Evolutionary conservation across 2,797 vertebrate genomes (phyloP).

Genomic region (Botia kubotai): DNA sequence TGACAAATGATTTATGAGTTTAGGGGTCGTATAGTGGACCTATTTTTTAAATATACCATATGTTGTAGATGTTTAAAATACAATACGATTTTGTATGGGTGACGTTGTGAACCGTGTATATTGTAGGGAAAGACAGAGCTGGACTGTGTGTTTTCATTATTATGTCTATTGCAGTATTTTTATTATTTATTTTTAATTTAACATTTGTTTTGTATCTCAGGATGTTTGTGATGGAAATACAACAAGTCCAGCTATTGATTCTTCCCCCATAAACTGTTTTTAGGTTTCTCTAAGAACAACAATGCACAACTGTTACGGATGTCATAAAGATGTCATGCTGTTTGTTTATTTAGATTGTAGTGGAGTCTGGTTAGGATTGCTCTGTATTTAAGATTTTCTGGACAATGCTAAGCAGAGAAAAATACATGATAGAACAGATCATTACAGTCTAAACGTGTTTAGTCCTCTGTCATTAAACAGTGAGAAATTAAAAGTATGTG

Average conservation of each 20-base stretch:
- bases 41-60: constrained; percentile 59
- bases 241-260: constrained; percentile 42
- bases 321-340: constrained; percentile 21
- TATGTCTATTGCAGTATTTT: constrained; percentile 53
- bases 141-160: constrained; percentile 45
- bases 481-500: constrained; percentile 34
- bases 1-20: constrained; percentile 53
- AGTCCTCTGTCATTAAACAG: constrained; percentile 64
- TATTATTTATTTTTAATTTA: constrained; percentile 36
- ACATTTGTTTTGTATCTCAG: constrained; percentile 63
- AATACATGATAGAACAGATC: constrained; percentile 31
- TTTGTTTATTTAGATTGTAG: constrained; percentile 52
- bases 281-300: constrained; percentile 7
- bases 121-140: constrained; percentile 29
- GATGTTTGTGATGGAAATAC: constrained; percentile 54
- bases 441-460: constrained; percentile 44
- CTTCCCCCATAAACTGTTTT: constrained; percentile 40
- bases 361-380: constrained; percentile 37
- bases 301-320: constrained; percentile 53
- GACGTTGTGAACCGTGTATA: constrained; percentile 54
- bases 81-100: constrained; percentile 59
- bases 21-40: constrained; percentile 58
- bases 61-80: constrained; percentile 62
- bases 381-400: constrained; percentile 49
- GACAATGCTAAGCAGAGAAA: constrained; percentile 25